These are phyloP conservation scores for Mormyrus hasselquistii DNA, from an alignment of 2,797 vertebrate genomes.

Conservation along the genomic window DNA sequence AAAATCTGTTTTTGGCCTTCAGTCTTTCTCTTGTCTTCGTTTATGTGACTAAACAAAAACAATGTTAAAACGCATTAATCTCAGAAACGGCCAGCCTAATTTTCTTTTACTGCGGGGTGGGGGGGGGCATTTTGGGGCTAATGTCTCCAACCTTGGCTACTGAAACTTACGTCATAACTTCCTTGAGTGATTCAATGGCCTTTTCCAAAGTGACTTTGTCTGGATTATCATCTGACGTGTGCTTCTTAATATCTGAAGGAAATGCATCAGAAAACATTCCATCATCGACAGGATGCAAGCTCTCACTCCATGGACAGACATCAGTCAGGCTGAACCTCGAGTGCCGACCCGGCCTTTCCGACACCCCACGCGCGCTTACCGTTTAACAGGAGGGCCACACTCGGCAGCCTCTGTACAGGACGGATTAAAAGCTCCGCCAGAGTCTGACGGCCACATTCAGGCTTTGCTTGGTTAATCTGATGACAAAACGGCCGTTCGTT, in stretches of 20 bases:
- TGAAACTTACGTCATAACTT: constrained; percentile 94
- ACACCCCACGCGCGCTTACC: constrained; percentile 58
- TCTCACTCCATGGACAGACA: background rate
- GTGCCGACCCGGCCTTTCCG: background rate
- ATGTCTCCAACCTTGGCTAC: background rate
- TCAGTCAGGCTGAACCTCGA: background rate
- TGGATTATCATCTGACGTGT: constrained; percentile 89
- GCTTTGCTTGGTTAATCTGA: constrained; percentile 95
- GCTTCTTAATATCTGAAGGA: constrained; percentile 86
- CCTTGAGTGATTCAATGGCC: constrained; percentile 91
- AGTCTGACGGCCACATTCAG: constrained; percentile 91
- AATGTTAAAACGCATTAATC: background rate
- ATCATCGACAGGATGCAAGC: background rate
- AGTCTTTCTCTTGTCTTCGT: constrained; percentile 98
- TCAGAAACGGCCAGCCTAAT: background rate
- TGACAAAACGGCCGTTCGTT: background rate
- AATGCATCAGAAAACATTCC: background rate
- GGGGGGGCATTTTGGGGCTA: background rate
- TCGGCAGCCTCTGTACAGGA: constrained; percentile 93
- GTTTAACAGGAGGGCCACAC: constrained; percentile 86
- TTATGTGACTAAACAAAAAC: constrained; percentile 77
- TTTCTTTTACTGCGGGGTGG: background rate
- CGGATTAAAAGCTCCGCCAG: constrained; percentile 91
- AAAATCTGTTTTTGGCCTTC: constrained; percentile 97
- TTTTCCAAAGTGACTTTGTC: constrained; percentile 88